These are phyloP conservation scores for Anthrax anthrax DNA, from an alignment of 2,888 invertebrate genomes.

Conservation along the genomic window DNA sequence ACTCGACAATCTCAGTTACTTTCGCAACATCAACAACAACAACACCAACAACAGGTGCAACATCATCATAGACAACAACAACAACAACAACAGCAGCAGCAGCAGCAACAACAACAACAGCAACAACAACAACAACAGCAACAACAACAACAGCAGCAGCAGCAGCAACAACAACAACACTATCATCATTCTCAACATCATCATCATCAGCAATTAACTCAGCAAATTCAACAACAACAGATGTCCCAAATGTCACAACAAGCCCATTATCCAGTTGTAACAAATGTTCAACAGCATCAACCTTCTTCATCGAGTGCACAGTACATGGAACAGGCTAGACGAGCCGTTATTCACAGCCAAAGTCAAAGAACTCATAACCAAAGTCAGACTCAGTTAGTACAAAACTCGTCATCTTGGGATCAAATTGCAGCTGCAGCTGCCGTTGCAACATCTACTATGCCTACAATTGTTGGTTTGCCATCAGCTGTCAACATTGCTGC, in stretches of 20 bases:
- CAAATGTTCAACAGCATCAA: conserved; percentile 18
- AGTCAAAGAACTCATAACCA: conserved; percentile 21
- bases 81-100: conserved; percentile 18
- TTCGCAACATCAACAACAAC: conserved; percentile 18
- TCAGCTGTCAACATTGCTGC: conserved; percentile 4
- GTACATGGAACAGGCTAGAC: conserved; percentile 14
- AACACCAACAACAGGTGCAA: conserved; percentile 26
- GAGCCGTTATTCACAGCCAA: conserved; percentile 11
- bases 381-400: conserved; percentile 18
- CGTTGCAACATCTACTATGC: conserved; percentile 18
- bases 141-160: conserved; percentile 11
- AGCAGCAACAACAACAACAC: conserved; percentile 17
- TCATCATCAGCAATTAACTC: conserved; percentile 14
- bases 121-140: conserved; percentile 15
- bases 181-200: conserved; percentile 24
- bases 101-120: conserved; percentile 19
- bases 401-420: conserved; percentile 25
- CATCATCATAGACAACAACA: conserved; percentile 17
- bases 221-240: conserved; percentile 24
- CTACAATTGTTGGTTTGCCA: conserved; percentile 12
- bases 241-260: conserved; percentile 32
- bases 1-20: conserved; percentile 10
- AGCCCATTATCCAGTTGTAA: conserved; percentile 24
- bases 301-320: conserved; percentile 16
- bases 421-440: conserved; percentile 27